Evolutionary conservation across 2,113 vertebrate species (phyloP).

Genomic region (Myocastor coypus): DNA sequence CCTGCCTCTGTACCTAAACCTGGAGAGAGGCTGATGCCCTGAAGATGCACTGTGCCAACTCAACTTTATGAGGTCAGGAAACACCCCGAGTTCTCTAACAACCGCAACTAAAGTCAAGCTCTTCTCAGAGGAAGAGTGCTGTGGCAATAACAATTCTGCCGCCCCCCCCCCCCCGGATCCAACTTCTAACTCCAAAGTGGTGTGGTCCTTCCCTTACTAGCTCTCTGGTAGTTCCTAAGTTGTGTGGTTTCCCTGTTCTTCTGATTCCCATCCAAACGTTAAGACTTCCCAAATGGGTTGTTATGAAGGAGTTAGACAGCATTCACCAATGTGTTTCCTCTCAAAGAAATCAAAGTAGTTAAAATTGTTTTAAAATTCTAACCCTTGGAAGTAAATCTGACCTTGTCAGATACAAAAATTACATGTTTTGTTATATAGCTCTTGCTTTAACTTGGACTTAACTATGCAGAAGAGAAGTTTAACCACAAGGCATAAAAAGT

Average conservation of each 20-base stretch:
- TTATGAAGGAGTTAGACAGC: background rate
- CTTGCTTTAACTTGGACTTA: too few relatives aligned
- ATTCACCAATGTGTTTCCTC: background rate
- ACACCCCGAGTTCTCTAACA: background rate
- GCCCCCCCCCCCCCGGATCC: too few relatives aligned
- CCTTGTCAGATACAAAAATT: too few relatives aligned
- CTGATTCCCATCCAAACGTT: background rate
- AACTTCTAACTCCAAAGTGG: background rate
- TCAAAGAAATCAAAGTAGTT: background rate
- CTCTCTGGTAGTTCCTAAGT: background rate
- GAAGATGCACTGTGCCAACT: background rate
- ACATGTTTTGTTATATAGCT: too few relatives aligned
- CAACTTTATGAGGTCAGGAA: background rate
- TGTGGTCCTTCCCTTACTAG: background rate
- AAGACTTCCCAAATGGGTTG: background rate
- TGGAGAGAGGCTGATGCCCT: background rate
- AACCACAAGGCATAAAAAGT: too few relatives aligned
- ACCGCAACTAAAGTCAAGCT: background rate
- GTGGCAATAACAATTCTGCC: background rate
- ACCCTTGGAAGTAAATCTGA: background rate
- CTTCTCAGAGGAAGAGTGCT: background rate
- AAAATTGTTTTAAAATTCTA: background rate
- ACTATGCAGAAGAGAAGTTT: too few relatives aligned
- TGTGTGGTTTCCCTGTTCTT: background rate
- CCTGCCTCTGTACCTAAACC: background rate